phyloP scores from a whole-genome alignment of 2,797 vertebrate species.

The Pangasius mekongensis region DNA sequence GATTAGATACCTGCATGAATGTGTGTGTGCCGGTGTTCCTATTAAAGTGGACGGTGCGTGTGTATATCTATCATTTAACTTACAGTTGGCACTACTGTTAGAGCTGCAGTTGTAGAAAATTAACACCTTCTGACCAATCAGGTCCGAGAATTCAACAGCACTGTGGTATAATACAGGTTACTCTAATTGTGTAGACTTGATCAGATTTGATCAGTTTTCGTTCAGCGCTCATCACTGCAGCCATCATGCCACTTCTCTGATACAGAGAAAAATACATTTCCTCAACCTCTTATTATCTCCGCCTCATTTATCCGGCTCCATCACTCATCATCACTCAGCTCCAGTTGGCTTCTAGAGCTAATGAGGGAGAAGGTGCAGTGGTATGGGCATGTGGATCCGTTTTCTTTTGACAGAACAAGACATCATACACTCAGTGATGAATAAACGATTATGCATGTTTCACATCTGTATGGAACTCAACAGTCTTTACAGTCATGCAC shows the following conservation, averaged over 20 bases:
- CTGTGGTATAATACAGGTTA: background rate
- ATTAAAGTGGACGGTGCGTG: too few relatives aligned
- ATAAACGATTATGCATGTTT: background rate
- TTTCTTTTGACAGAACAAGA: slow-evolving; percentile 24
- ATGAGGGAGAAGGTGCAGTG: background rate
- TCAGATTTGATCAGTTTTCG: background rate
- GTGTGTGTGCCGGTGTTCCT: background rate
- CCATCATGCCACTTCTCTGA: background rate
- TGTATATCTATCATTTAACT: too few relatives aligned
- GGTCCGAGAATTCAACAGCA: background rate
- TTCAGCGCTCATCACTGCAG: background rate
- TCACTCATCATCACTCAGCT: slow-evolving; percentile 5
- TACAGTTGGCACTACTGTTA: background rate
- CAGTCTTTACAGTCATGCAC: background rate
- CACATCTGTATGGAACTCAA: background rate
- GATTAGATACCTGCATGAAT: background rate
- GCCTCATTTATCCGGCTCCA: background rate
- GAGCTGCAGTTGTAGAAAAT: background rate
- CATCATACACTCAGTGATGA: slow-evolving; percentile 6
- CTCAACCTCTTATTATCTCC: slow-evolving; percentile 12
- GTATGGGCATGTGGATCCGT: background rate
- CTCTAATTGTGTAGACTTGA: background rate
- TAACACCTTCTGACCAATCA: background rate
- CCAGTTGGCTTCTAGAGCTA: background rate
- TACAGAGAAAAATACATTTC: background rate